Base-by-base conservation (phyloP, 2,113 vertebrate genomes). In the Sebastes schlegelii region DNA sequence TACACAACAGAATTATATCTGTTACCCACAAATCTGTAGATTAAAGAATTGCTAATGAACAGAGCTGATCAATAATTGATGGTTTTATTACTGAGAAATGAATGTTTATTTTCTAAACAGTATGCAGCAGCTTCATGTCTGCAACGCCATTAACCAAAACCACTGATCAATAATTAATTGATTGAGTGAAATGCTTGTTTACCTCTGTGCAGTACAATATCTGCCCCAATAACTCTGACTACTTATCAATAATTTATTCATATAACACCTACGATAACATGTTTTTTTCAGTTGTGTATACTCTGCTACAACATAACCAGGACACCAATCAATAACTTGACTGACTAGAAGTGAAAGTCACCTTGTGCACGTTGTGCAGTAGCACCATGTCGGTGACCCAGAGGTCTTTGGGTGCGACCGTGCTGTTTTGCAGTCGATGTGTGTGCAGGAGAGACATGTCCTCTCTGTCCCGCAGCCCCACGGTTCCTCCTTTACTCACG, bases 321-420 rank as follows among this genome's bases (percentile, higher is more conserved):
- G 40, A 45, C 64, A 61, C n/a, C 13, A 43, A 66, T 72, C 13
- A 10, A 52, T 40, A 2, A 76, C 2, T 43, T 17, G 34, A 65
- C 52, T 5, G 49, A 43, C 43, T 54, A 8, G 34, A 55, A 55
- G 23, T 16, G 26, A 79, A 42, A 17, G 46, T 91, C 90, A 97
- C 97, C 96, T 97, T 96, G 89, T 96, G 93, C 8, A 95, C 85
- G 55, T 97, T 97, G 88, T 92, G 94, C 85, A 97, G 89, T 79
- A 94, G 89, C 83, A 95, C 95, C 90, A 96, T 70, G 57, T 95
- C 95, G 3, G 96, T 97, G 70, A 96, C 96, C 96, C 96, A 97
- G 42, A 97, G 93, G 91, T 97, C 95, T 89, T 95, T 96, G 64
- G 95, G 92, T 63, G 90, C 93, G 58, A 94, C 94, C 2, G 92